Evolutionary conservation across 2,797 vertebrate species (phyloP).

Genomic region (Argentina silus): DNA sequence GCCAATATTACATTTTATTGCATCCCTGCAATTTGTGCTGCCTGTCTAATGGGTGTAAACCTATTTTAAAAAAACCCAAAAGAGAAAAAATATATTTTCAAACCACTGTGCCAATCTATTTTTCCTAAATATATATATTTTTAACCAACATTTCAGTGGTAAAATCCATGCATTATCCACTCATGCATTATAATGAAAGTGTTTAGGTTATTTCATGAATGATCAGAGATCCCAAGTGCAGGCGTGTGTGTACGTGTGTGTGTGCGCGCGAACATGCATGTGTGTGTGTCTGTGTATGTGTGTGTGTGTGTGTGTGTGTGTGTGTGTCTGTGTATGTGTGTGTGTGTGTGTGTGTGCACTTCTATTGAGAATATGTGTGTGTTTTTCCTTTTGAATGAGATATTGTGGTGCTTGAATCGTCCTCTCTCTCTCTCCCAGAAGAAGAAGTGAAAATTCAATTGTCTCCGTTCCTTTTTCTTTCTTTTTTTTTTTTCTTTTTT

Average conservation of each 20-base stretch:
- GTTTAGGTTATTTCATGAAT: neutral
- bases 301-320: neutral
- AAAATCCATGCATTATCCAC: neutral
- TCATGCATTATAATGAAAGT: too few species aligned
- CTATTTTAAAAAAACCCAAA: too few species aligned
- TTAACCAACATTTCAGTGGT: neutral
- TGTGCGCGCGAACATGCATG: too few species aligned
- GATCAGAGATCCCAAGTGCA: neutral
- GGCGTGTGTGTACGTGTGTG: too few species aligned
- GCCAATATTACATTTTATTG: constrained; percentile 75
- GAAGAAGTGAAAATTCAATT: constrained; percentile 66
- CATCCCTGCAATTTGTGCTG: constrained; percentile 64
- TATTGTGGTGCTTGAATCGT: constrained; percentile 45
- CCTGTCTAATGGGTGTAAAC: constrained; percentile 68
- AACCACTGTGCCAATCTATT: neutral
- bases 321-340: constrained; percentile 1
- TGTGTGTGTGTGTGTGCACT: constrained; percentile 11
- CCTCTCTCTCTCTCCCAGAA: constrained; percentile 24
- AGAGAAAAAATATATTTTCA: neutral
- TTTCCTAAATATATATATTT: neutral
- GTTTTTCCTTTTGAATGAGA: constrained; percentile 50
- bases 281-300: too few species aligned
- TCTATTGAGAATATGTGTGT: constrained; percentile 30
- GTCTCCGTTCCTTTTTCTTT: constrained; percentile 64
- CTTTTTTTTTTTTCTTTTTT: constrained; percentile 74